Percentiles rank a stretch among this genome's conserved stretches.
Conservation (phyloP, 2,113 vertebrate genomes). For the Amia ocellicauda region DNA sequence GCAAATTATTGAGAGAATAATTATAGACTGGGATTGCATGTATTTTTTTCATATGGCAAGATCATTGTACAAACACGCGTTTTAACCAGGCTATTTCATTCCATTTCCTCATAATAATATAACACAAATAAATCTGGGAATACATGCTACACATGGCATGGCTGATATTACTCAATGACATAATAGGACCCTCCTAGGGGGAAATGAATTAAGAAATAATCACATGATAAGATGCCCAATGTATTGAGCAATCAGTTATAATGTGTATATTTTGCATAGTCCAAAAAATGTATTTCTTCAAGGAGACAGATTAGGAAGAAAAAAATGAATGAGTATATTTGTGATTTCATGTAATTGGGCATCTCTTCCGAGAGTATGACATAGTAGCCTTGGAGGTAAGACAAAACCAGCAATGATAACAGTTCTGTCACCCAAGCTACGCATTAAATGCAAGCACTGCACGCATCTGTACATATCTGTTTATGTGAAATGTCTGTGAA, state of each 20-base stretch:
- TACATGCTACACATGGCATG: too few species aligned
- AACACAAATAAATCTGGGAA: constrained; percentile 36
- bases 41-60: constrained; percentile 14
- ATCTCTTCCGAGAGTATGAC: too few species aligned
- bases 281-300: too few species aligned
- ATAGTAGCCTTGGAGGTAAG: constrained; percentile 18
- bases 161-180: constrained; percentile 28
- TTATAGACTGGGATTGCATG: not conserved
- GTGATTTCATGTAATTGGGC: too few species aligned
- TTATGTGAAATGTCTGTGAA: constrained; percentile 20
- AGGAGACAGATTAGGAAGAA: too few species aligned
- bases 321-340: too few species aligned
- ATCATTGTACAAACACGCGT: constrained; percentile 30
- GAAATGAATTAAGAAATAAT: not conserved
- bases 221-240: not conserved
- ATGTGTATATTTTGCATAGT: too few species aligned
- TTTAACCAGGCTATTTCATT: constrained; percentile 29
- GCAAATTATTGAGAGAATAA: too few species aligned
- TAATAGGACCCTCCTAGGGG: too few species aligned
- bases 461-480: constrained; percentile 1
- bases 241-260: not conserved
- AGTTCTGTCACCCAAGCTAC: constrained; percentile 43
- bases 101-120: constrained; percentile 35
- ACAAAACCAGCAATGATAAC: constrained; percentile 26
- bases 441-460: constrained; percentile 25